These are phyloP conservation scores for Empis livida DNA, from an alignment of 2,888 invertebrate species.

Conservation along the genomic window DNA sequence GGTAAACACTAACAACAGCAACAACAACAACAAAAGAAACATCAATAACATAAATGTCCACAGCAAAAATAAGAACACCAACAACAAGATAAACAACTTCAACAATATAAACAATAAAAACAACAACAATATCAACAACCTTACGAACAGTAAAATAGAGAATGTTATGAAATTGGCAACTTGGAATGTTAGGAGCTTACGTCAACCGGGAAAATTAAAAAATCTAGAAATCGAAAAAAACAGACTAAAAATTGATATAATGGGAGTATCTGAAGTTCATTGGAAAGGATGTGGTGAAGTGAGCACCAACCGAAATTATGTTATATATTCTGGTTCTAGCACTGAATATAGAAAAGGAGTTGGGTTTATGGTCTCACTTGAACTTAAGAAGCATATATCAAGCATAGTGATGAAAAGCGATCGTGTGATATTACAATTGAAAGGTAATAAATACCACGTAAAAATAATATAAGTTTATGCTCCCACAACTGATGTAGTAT, in stretches of 20 bases:
- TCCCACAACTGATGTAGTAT: neutral
- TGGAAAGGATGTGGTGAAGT: neutral
- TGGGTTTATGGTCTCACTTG: neutral
- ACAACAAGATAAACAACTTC: too few relatives aligned
- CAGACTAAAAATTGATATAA: neutral
- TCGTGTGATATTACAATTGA: neutral
- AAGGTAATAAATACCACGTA: neutral
- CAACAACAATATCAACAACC: too few relatives aligned
- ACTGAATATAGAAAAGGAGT: neutral
- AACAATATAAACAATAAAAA: too few relatives aligned
- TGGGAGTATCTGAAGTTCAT: neutral
- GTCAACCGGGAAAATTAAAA: neutral
- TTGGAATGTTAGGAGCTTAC: neutral
- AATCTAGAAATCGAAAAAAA: neutral
- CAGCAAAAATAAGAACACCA: neutral
- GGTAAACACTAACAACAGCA: neutral
- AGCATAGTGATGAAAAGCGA: neutral
- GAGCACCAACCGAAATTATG: neutral
- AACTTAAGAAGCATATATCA: neutral
- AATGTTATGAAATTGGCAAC: neutral
- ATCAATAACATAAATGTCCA: neutral
- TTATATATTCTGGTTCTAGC: neutral
- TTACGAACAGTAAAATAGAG: neutral
- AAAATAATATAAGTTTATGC: constrained; percentile 2
- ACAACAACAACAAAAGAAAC: neutral